Conservation (phyloP, 2,888 invertebrate genomes). For the Apodemia duryi region DNA sequence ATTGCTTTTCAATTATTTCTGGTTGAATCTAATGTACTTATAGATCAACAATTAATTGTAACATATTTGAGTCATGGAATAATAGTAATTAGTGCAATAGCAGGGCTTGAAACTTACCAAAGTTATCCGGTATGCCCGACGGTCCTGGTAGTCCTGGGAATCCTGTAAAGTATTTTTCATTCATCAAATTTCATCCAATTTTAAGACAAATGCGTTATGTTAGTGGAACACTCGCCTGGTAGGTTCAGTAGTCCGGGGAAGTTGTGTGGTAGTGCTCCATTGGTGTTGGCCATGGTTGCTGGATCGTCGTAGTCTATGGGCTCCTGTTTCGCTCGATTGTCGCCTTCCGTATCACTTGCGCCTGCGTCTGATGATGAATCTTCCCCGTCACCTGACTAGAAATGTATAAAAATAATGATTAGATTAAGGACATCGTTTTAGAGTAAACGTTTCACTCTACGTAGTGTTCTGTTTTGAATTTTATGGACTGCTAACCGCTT, state of each 20-base stretch:
- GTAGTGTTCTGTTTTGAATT: no score
- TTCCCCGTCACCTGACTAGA: conserved; percentile 82
- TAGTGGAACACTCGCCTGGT: conserved; percentile 80
- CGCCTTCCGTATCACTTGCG: conserved; percentile 84
- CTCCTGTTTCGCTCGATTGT: conserved; percentile 84
- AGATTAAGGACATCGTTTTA: not conserved
- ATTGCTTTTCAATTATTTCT: conserved; percentile 43
- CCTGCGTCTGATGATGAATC: conserved; percentile 92
- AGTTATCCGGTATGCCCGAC: conserved; percentile 91
- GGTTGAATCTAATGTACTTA: conserved; percentile 46
- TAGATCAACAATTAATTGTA: conserved; percentile 30
- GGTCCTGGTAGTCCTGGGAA: conserved; percentile 88
- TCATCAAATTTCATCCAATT: conserved; percentile 13
- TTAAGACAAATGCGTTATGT: not conserved
- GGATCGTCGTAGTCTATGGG: conserved; percentile 86
- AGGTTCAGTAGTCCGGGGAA: conserved; percentile 90
- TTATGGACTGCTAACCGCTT: no score
- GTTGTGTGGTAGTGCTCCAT: conserved; percentile 83
- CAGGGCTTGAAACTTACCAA: conserved; percentile 81
- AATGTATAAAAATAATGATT: not conserved
- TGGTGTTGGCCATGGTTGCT: conserved; percentile 81
- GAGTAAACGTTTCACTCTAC: no score
- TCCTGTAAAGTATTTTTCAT: conserved; percentile 68
- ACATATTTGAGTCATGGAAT: conserved; percentile 51
- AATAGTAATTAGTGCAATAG: conserved; percentile 39